A percentile compares a stretch with the other conserved stretches of the same genome.
Evolutionary conservation across 2,888 invertebrate species (phyloP).

Genomic region (Folsomia manolachei): DNA sequence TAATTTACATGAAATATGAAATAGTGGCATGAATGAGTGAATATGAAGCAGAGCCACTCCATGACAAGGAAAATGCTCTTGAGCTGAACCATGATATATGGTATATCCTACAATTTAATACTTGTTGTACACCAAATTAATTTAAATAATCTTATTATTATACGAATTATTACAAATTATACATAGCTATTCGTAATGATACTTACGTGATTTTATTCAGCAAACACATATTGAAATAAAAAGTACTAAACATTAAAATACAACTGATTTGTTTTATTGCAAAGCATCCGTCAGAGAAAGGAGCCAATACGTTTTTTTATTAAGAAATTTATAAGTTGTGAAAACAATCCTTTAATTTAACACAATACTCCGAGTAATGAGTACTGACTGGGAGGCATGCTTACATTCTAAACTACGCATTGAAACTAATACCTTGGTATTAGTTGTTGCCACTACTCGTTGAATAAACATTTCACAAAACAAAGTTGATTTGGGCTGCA

Average conservation of each 20-base stretch:
- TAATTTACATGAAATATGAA: not conserved
- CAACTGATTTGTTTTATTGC: no score
- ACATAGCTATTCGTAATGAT: not conserved
- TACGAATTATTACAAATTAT: slow-evolving; percentile 12
- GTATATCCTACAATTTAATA: slow-evolving; percentile 20
- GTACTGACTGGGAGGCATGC: not conserved
- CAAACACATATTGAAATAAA: slow-evolving; percentile 13
- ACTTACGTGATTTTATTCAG: not conserved
- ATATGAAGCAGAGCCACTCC: no score
- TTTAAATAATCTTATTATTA: slow-evolving; percentile 6
- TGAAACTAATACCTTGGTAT: no score
- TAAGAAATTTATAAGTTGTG: no score
- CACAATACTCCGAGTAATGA: not conserved
- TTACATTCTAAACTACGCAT: no score
- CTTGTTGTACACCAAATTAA: slow-evolving; percentile 11
- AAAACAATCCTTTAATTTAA: not conserved
- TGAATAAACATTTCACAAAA: slow-evolving; percentile 1
- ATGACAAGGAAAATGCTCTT: slow-evolving; percentile 5
- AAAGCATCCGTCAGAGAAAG: no score
- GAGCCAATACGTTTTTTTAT: no score
- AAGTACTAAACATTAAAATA: not conserved
- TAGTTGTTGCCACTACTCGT: not conserved
- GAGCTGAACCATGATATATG: slow-evolving; percentile 22
- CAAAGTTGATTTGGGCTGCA: not conserved
- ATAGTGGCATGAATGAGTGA: not conserved